Conservation (phyloP, 2,888 invertebrate genomes). For the Hypercompe scribonia region DNA sequence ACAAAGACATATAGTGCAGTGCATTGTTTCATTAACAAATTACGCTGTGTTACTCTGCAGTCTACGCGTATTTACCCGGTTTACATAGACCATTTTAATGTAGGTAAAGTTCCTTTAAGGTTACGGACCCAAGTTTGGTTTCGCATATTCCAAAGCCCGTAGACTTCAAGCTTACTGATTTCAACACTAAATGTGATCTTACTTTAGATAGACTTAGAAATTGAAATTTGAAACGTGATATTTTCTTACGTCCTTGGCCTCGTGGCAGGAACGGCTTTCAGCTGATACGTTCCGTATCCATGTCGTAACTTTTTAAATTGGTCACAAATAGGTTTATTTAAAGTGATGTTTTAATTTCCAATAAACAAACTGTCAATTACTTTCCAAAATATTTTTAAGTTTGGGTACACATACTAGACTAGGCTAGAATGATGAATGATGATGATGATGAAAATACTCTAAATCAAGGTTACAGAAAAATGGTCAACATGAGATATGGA, state of each 20-base stretch:
- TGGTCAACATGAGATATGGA: neutral
- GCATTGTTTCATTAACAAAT: neutral
- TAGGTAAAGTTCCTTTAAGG: neutral
- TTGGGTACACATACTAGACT: too few species aligned
- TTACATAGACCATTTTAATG: neutral
- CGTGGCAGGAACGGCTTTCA: neutral
- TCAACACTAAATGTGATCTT: slow-evolving; percentile 8
- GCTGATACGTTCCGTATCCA: neutral
- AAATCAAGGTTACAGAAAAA: neutral
- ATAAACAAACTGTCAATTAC: neutral
- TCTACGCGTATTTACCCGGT: neutral
- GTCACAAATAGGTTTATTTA: neutral
- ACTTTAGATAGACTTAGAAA: slow-evolving; percentile 5
- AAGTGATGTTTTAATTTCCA: neutral
- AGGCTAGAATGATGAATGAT: too few species aligned
- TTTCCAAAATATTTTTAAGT: neutral
- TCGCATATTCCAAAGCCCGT: neutral
- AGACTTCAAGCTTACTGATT: neutral
- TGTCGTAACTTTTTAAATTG: neutral
- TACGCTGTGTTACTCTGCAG: neutral
- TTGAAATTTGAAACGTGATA: slow-evolving; percentile 3
- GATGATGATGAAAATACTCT: too few species aligned
- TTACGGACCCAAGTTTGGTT: neutral
- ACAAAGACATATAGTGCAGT: neutral
- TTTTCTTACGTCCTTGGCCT: slow-evolving; percentile 2